A percentile compares a stretch with the other conserved stretches of the same genome.
These are phyloP conservation scores for Scaeva pyrastri DNA, from an alignment of 2,888 invertebrate species.

Conservation along the genomic window DNA sequence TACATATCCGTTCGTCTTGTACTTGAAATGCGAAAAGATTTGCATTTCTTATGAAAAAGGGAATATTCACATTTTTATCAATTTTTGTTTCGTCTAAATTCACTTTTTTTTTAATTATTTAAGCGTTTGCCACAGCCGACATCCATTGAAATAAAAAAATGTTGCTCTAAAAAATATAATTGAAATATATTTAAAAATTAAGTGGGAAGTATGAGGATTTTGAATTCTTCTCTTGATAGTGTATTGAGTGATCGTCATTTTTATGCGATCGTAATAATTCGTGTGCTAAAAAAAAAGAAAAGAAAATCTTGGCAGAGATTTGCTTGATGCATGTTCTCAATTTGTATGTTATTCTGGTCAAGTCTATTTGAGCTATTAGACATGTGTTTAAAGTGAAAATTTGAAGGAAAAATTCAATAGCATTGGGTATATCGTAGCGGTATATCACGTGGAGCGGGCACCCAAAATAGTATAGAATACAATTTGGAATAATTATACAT, in stretches of 20 bases:
- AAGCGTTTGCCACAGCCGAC: constrained; percentile 19
- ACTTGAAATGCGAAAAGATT: background rate
- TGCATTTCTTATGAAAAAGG: too few species aligned
- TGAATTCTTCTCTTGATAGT: background rate
- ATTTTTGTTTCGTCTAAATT: too few species aligned
- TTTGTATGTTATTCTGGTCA: background rate
- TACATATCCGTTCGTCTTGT: background rate
- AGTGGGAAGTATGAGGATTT: constrained; percentile 13
- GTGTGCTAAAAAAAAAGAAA: background rate
- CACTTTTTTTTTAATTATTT: background rate
- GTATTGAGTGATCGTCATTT: constrained; percentile 1
- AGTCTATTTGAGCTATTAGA: too few species aligned
- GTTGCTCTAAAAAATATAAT: constrained; percentile 17
- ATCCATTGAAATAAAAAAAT: constrained; percentile 30
- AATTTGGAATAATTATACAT: too few species aligned
- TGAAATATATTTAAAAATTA: constrained; percentile 20
- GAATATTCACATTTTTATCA: too few species aligned
- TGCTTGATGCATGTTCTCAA: background rate
- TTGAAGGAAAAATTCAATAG: too few species aligned
- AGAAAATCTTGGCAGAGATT: background rate
- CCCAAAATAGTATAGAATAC: too few species aligned
- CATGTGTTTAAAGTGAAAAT: too few species aligned
- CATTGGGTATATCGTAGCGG: too few species aligned
- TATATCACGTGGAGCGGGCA: too few species aligned
- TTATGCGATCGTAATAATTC: background rate